Evolutionary conservation across 2,888 invertebrate genomes (phyloP).

Genomic region (Gryllus longicercus): DNA sequence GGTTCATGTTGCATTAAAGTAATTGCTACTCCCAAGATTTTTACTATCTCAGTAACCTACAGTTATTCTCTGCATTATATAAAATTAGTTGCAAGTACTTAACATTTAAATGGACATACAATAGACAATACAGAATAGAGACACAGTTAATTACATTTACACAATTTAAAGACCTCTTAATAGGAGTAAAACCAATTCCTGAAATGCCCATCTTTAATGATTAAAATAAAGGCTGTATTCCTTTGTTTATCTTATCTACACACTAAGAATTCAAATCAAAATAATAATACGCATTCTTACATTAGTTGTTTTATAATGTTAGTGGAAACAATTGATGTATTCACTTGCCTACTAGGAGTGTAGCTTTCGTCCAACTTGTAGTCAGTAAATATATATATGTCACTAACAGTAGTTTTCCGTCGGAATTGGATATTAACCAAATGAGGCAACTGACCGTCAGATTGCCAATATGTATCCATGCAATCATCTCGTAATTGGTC

Average conservation of each 20-base stretch:
- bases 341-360: constrained; percentile 77
- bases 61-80: too few species aligned
- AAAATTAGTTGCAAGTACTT: too few species aligned
- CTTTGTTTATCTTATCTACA: background rate
- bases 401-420: constrained; percentile 88
- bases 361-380: constrained; percentile 98
- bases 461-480: constrained; percentile 98
- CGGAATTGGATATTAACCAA: constrained; percentile 95
- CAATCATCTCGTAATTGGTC: constrained; percentile 93
- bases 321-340: background rate
- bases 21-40: too few species aligned
- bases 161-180: too few species aligned
- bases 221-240: too few species aligned
- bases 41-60: too few species aligned
- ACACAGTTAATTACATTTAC: too few species aligned
- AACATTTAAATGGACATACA: too few species aligned
- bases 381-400: constrained; percentile 95
- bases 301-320: constrained; percentile 17
- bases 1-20: too few species aligned
- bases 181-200: too few species aligned
- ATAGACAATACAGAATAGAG: too few species aligned
- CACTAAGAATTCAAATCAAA: background rate
- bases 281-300: background rate
- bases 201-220: too few species aligned
- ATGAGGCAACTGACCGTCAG: constrained; percentile 97